phyloP scores from a whole-genome alignment of 2,888 invertebrate species.

The Erynnis tages region DNA sequence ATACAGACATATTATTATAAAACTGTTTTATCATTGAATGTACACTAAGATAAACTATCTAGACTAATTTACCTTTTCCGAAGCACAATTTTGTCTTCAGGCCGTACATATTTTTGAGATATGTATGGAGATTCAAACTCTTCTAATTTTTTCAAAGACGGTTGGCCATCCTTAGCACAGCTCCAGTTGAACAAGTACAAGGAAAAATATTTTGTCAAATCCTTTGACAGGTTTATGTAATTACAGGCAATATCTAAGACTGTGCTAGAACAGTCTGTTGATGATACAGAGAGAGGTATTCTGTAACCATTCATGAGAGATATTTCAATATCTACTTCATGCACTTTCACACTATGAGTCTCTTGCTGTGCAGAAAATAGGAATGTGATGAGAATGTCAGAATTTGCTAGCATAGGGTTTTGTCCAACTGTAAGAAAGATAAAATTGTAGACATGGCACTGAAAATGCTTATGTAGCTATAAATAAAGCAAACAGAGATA shows the following conservation, averaged over 20 bases:
- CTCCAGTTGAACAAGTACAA: constrained; percentile 92
- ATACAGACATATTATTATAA: constrained; percentile 23
- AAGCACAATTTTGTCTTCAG: constrained; percentile 90
- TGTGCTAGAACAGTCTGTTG: constrained; percentile 91
- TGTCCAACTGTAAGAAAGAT: constrained; percentile 88
- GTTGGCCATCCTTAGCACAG: constrained; percentile 85
- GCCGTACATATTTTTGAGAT: constrained; percentile 89
- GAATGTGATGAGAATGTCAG: constrained; percentile 92
- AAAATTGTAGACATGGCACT: not conserved
- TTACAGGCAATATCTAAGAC: constrained; percentile 91
- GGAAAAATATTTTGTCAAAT: constrained; percentile 93
- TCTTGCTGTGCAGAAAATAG: constrained; percentile 96
- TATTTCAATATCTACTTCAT: constrained; percentile 89
- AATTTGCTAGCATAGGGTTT: constrained; percentile 88
- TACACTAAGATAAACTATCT: no score
- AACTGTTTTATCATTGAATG: no score
- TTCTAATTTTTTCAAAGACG: constrained; percentile 93
- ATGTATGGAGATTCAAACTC: constrained; percentile 98
- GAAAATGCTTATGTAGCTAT: not conserved
- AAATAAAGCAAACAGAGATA: not conserved
- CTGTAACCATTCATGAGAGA: constrained; percentile 93
- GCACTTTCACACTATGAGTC: constrained; percentile 85
- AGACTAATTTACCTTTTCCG: constrained; percentile 86
- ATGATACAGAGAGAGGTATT: constrained; percentile 89
- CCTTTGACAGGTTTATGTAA: constrained; percentile 89